Evolutionary conservation across 2,797 vertebrate species (phyloP).

Genomic region (Fistularia tabacaria): DNA sequence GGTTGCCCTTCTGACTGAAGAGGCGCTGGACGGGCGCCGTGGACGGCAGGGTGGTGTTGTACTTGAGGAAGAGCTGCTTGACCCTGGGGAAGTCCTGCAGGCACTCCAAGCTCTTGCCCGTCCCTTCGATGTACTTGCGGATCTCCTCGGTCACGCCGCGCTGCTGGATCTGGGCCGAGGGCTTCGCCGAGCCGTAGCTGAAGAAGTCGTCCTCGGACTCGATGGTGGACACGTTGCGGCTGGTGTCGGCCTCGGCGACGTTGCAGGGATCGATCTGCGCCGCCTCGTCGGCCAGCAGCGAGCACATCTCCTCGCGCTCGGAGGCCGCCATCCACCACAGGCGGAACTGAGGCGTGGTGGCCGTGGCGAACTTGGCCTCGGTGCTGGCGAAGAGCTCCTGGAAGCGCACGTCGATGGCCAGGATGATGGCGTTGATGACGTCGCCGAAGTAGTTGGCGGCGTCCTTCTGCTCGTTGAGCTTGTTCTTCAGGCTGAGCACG

Average conservation of each 20-base stretch:
- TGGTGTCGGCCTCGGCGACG: conserved; percentile 29
- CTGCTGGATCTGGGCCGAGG: conserved; percentile 43
- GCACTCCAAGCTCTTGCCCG: conserved; percentile 70
- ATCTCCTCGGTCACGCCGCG: conserved; percentile 66
- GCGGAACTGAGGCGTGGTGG: conserved; percentile 73
- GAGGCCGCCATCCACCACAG: conserved; percentile 73
- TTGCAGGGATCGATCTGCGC: conserved; percentile 57
- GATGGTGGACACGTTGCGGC: conserved; percentile 48
- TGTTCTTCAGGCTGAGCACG: conserved; percentile 73
- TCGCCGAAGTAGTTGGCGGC: conserved; percentile 55
- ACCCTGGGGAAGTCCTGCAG: conserved; percentile 74
- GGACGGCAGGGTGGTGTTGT: conserved; percentile 74
- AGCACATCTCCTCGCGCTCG: conserved; percentile 70
- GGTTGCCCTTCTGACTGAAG: conserved; percentile 69
- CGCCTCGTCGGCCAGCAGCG: conserved; percentile 62
- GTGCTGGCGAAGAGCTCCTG: conserved; percentile 68
- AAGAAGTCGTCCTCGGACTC: conserved; percentile 74
- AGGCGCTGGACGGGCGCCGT: conserved; percentile 72
- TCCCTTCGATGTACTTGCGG: conserved; percentile 70
- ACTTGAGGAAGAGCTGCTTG: conserved; percentile 73
- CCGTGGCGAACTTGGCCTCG: conserved; percentile 69
- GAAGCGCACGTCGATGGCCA: conserved; percentile 67
- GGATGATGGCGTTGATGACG: conserved; percentile 54
- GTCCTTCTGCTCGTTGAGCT: conserved; percentile 69
- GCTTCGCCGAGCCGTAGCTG: conserved; percentile 66